phyloP scores from a whole-genome alignment of 2,888 invertebrate genomes.

The Oscheius myriophilus region DNA sequence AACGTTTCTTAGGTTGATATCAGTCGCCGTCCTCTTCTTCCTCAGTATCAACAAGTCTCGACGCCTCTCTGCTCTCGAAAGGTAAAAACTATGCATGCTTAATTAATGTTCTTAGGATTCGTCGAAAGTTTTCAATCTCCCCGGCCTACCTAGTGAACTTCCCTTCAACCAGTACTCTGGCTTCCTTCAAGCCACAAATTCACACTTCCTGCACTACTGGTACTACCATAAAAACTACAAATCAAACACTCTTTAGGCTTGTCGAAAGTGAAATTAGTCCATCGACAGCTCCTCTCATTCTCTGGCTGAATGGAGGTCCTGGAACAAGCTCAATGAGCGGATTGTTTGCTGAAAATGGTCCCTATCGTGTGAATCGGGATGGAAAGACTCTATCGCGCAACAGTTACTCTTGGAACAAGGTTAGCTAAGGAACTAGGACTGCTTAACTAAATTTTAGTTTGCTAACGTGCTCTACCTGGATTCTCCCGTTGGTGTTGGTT shows the following conservation, averaged over 20 bases:
- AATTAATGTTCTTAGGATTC: conserved; percentile 22
- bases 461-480: conserved; percentile 75
- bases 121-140: conserved; percentile 39
- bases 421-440: too few relatives aligned
- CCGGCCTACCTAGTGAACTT: conserved; percentile 33
- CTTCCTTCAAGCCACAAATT: conserved; percentile 66
- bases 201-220: conserved; percentile 72
- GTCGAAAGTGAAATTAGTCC: conserved; percentile 50
- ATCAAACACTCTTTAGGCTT: conserved; percentile 33
- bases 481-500: conserved; percentile 76
- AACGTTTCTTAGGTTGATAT: conserved; percentile 37
- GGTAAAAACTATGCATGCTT: neutral
- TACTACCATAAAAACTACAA: conserved; percentile 31
- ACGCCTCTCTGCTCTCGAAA: conserved; percentile 1
- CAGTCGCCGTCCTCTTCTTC: conserved; percentile 32
- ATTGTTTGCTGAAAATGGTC: conserved; percentile 72
- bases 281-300: conserved; percentile 41
- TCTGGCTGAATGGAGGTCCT: conserved; percentile 70
- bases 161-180: conserved; percentile 43
- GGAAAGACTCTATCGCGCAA: conserved; percentile 51
- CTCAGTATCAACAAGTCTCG: conserved; percentile 8
- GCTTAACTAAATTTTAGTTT: conserved; percentile 36
- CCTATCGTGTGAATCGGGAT: conserved; percentile 65
- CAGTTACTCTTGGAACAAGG: conserved; percentile 53
- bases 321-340: conserved; percentile 72